These are phyloP conservation scores for Podotricha telesiphe DNA, from an alignment of 2,888 invertebrate genomes.

Conservation along the genomic window DNA sequence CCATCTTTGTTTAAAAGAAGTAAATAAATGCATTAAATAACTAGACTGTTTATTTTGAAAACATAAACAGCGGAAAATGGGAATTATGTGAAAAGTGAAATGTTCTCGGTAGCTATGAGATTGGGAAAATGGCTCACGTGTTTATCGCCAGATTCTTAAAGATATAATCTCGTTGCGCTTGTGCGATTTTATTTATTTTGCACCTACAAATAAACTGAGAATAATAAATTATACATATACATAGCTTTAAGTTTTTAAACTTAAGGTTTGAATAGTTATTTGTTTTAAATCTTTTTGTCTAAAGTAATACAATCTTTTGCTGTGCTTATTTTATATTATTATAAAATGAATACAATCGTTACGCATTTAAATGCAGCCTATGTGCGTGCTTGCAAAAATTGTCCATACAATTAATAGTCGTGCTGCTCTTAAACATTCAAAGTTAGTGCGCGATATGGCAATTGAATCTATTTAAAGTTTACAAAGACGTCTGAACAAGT, in stretches of 20 bases:
- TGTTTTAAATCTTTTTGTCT: too few relatives aligned
- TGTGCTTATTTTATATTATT: not conserved
- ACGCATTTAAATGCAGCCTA: not conserved
- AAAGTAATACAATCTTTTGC: not conserved
- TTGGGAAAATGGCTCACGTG: slow-evolving; percentile 31
- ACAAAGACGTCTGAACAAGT: slow-evolving; percentile 38
- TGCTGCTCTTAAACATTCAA: slow-evolving; percentile 24
- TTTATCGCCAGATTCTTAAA: slow-evolving; percentile 17
- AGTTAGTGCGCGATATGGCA: slow-evolving; percentile 22
- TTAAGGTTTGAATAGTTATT: too few relatives aligned
- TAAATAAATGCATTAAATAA: not conserved
- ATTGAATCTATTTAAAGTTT: slow-evolving; percentile 26
- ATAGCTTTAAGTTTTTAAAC: too few relatives aligned
- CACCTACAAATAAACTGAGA: too few relatives aligned
- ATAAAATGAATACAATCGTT: slow-evolving; percentile 10
- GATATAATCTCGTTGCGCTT: not conserved
- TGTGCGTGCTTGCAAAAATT: slow-evolving; percentile 18
- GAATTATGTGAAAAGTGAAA: slow-evolving; percentile 41
- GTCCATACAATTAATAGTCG: slow-evolving; percentile 10
- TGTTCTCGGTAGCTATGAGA: slow-evolving; percentile 20
- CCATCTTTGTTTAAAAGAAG: not conserved
- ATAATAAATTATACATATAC: too few relatives aligned
- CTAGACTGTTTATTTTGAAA: too few relatives aligned
- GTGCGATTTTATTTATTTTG: not conserved
- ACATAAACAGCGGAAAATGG: slow-evolving; percentile 27